phyloP scores from a whole-genome alignment of 2,113 vertebrate genomes.

The Xyliphius kryptos region DNA sequence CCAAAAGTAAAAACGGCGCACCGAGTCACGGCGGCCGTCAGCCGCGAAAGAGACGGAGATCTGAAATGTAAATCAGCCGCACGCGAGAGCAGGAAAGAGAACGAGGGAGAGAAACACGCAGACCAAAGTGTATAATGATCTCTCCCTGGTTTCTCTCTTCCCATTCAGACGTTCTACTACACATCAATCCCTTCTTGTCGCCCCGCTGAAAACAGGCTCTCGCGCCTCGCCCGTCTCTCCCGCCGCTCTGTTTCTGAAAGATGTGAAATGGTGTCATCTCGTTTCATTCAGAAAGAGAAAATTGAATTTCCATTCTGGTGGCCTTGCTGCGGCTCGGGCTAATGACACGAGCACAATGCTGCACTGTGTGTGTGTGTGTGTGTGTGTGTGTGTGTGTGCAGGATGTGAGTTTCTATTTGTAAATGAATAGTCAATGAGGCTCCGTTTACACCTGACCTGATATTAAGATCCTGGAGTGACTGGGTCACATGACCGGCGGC shows the following conservation, averaged over 20 bases:
- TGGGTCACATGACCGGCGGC: no score
- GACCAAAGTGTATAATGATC: constrained; percentile 16
- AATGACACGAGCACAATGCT: constrained; percentile 28
- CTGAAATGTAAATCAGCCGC: constrained; percentile 2
- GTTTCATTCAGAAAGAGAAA: constrained; percentile 34
- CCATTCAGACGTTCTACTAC: constrained; percentile 10
- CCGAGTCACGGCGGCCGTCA: background rate
- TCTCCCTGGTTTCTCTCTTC: background rate
- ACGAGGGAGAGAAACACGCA: constrained; percentile 24
- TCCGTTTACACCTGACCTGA: no score
- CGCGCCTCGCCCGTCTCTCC: background rate
- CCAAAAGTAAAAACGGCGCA: background rate
- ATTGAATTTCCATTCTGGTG: constrained; percentile 43
- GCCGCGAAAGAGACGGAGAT: background rate
- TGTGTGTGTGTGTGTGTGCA: constrained; percentile 2
- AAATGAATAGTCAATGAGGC: no score
- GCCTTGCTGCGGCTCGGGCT: constrained; percentile 20
- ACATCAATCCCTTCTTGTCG: constrained; percentile 10
- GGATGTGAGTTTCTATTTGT: background rate
- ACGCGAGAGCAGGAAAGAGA: constrained; percentile 1
- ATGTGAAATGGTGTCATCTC: constrained; percentile 34
- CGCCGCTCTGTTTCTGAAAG: constrained; percentile 8
- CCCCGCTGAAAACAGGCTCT: background rate
- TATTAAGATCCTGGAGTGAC: no score
- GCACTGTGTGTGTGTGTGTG: background rate